Evolutionary conservation across 1,140 invertebrate species (phyloP).

Genomic region (Drosophila pachea): DNA sequence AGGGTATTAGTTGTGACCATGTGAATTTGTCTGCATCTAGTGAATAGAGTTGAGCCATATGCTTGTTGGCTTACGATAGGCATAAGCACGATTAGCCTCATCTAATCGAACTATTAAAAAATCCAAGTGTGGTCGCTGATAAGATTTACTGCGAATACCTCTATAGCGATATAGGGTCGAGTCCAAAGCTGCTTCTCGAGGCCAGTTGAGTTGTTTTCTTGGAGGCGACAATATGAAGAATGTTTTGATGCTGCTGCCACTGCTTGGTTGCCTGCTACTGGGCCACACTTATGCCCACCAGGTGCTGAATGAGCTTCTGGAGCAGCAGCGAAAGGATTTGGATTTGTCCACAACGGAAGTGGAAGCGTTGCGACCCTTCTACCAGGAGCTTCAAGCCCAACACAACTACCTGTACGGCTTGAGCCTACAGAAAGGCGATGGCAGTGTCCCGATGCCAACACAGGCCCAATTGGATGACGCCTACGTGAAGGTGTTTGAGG

Average conservation of each 20-base stretch:
- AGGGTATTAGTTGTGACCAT: no score
- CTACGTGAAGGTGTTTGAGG: constrained; percentile 40
- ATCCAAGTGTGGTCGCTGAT: constrained; percentile 57
- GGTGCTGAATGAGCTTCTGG: constrained; percentile 49
- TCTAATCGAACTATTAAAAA: constrained; percentile 53
- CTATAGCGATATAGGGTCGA: constrained; percentile 27
- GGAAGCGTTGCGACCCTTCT: constrained; percentile 58
- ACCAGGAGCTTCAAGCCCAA: constrained; percentile 58
- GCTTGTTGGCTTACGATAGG: constrained; percentile 14
- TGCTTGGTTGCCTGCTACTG: constrained; percentile 23
- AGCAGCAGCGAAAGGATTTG: constrained; percentile 46
- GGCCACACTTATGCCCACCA: constrained; percentile 21
- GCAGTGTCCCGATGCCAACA: constrained; percentile 23
- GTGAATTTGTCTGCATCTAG: no score
- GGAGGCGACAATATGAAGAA: constrained; percentile 35
- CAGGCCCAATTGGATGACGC: constrained; percentile 23
- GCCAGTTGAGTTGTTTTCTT: constrained; percentile 40
- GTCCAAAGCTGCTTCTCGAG: constrained; percentile 3
- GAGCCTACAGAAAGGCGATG: constrained; percentile 47
- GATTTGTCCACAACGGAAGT: constrained; percentile 50
- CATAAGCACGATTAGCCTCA: constrained; percentile 55
- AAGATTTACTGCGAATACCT: constrained; percentile 31
- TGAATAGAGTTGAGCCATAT: background rate
- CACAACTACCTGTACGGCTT: constrained; percentile 55
- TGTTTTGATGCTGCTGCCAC: constrained; percentile 27